These are phyloP conservation scores for Sinodicranocentrus sp. DNA, from an alignment of 2,888 invertebrate genomes.

Conservation along the genomic window DNA sequence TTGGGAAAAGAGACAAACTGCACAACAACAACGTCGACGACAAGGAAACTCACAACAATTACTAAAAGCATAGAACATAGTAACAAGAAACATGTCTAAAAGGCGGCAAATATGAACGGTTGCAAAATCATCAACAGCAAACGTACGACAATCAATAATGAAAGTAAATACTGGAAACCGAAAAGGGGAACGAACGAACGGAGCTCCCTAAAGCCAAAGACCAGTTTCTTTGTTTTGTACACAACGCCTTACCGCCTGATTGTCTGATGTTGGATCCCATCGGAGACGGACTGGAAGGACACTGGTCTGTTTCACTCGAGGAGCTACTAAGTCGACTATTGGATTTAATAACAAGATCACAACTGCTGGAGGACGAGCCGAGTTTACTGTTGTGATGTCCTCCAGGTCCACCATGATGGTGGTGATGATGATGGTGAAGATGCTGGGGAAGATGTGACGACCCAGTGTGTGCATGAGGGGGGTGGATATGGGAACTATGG, in stretches of 20 bases:
- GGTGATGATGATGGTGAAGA: conserved; percentile 57
- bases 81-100: too few species aligned
- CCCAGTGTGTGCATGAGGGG: conserved; percentile 68
- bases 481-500: conserved; percentile 64
- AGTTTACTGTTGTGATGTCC: conserved; percentile 46
- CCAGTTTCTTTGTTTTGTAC: too few species aligned
- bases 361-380: conserved; percentile 59
- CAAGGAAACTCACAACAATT: too few species aligned
- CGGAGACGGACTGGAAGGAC: conserved; percentile 74
- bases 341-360: conserved; percentile 73
- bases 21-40: too few species aligned
- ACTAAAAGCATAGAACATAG: too few species aligned
- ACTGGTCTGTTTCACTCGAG: conserved; percentile 73
- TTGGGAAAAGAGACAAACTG: too few species aligned
- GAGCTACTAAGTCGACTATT: conserved; percentile 73
- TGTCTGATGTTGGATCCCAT: conserved; percentile 75
- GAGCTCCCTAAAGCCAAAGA: too few species aligned
- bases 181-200: too few species aligned
- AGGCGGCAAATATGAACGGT: too few species aligned
- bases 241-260: conserved; percentile 74
- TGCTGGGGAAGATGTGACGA: conserved; percentile 56
- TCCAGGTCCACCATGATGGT: conserved; percentile 38
- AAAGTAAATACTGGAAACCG: too few species aligned
- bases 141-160: too few species aligned
- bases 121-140: too few species aligned